These are phyloP conservation scores for Zaprionus ornatus DNA, from an alignment of 1,140 invertebrate species.

Conservation along the genomic window DNA sequence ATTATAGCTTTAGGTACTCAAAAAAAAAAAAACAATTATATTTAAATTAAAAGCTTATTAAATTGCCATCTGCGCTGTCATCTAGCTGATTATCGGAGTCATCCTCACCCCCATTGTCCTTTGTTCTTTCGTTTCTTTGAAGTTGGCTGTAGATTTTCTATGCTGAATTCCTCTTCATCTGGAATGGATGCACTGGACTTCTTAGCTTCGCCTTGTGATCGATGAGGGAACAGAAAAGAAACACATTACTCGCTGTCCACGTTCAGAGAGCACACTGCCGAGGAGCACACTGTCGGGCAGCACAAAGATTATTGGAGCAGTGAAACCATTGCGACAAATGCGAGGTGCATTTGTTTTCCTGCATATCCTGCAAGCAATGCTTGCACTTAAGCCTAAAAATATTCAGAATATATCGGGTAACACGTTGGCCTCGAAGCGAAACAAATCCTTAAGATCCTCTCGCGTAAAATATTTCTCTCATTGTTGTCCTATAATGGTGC, in stretches of 20 bases:
- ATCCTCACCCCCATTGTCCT: constrained; percentile 49
- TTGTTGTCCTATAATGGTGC: constrained; percentile 99
- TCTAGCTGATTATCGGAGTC: constrained; percentile 32
- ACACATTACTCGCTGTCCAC: constrained; percentile 92
- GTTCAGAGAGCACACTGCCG: constrained; percentile 93
- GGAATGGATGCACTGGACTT: not conserved
- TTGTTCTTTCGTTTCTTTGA: constrained; percentile 21
- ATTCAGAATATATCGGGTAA: constrained; percentile 91
- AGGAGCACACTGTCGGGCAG: constrained; percentile 91
- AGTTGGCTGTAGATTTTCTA: not conserved
- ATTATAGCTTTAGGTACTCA: constrained; percentile 35
- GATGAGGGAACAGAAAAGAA: constrained; percentile 98
- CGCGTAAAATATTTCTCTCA: constrained; percentile 97
- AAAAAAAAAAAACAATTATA: constrained; percentile 55
- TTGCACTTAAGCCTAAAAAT: constrained; percentile 93
- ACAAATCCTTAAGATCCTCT: constrained; percentile 96
- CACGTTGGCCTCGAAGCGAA: constrained; percentile 94
- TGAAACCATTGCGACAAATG: constrained; percentile 98
- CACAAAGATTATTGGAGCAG: constrained; percentile 94
- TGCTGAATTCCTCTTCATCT: not conserved
- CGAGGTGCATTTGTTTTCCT: constrained; percentile 95
- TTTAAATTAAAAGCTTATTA: constrained; percentile 57
- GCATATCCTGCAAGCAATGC: constrained; percentile 96
- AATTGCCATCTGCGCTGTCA: constrained; percentile 57
- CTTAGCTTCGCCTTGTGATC: constrained; percentile 86